A percentile compares a stretch with the other conserved stretches of the same genome.
Evolutionary conservation across 2,797 vertebrate species (phyloP).

Genomic region (Hoplostethus mediterraneus): DNA sequence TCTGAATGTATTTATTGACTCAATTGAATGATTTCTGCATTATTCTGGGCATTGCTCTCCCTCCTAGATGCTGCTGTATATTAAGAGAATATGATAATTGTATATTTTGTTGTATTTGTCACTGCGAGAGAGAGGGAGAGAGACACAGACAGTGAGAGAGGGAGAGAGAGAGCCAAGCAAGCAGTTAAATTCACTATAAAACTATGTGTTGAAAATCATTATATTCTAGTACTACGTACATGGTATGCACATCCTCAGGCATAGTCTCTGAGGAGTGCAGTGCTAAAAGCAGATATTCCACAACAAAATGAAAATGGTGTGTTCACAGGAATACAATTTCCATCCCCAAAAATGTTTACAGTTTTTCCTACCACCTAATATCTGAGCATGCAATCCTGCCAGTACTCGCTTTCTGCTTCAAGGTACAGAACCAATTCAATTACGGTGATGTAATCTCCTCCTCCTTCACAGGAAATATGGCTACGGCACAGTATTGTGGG

Average conservation of each 20-base stretch:
- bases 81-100: conserved; percentile 50
- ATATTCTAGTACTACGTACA: background rate
- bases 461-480: background rate
- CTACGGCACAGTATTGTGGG: background rate
- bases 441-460: background rate
- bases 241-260: conserved; percentile 36
- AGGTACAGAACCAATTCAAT: conserved; percentile 7
- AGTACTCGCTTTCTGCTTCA: background rate
- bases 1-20: conserved; percentile 70
- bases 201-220: conserved; percentile 24
- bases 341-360: conserved; percentile 15
- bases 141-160: conserved; percentile 48
- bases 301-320: conserved; percentile 11
- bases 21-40: conserved; percentile 67
- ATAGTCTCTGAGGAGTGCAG: conserved; percentile 8
- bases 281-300: conserved; percentile 9
- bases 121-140: conserved; percentile 34
- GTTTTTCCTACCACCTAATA: background rate
- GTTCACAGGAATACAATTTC: conserved; percentile 15
- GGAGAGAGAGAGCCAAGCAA: conserved; percentile 31
- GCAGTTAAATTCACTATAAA: conserved; percentile 20
- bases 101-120: conserved; percentile 57
- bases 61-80: conserved; percentile 42
- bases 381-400: background rate
- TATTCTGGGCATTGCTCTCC: conserved; percentile 52